These are phyloP conservation scores for Sweltsa coloradensis DNA, from an alignment of 1,140 invertebrate species.

Conservation along the genomic window DNA sequence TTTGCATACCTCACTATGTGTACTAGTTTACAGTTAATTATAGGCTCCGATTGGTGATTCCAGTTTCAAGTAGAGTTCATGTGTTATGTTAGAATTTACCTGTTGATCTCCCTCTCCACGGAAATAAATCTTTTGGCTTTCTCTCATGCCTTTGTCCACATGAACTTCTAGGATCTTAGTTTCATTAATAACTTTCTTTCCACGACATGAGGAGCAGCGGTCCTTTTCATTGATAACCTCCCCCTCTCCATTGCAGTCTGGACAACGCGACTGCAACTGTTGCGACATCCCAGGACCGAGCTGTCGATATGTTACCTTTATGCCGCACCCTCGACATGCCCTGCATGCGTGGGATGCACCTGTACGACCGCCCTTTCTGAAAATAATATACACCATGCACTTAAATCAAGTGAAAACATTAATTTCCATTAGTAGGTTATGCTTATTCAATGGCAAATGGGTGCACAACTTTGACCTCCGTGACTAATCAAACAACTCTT, in stretches of 20 bases:
- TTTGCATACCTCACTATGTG: no score
- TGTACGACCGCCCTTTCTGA: conserved; percentile 57
- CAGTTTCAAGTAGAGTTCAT: no score
- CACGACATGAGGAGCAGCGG: conserved; percentile 65
- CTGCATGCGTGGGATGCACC: conserved; percentile 56
- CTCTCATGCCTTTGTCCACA: conserved; percentile 83
- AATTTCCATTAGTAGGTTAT: no score
- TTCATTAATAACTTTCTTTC: conserved; percentile 64
- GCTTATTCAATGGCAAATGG: no score
- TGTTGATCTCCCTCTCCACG: conserved; percentile 80
- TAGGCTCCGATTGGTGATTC: no score
- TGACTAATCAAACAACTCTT: no score
- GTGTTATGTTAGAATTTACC: conserved; percentile 30
- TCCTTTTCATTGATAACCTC: conserved; percentile 70
- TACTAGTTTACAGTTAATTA: no score
- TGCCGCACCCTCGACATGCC: conserved; percentile 64
- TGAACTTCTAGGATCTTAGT: conserved; percentile 78
- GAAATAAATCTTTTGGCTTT: conserved; percentile 78
- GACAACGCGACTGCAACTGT: conserved; percentile 65
- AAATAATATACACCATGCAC: conserved; percentile 1
- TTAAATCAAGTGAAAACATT: background rate
- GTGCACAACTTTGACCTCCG: no score
- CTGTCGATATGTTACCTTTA: conserved; percentile 53
- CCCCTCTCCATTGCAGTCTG: conserved; percentile 50
- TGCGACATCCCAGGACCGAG: conserved; percentile 73